Evolutionary conservation across 2,113 vertebrate species (phyloP), one percentile per base, ranked within the genome.

Genomic region (Semicossyphus pulcher): DNA sequence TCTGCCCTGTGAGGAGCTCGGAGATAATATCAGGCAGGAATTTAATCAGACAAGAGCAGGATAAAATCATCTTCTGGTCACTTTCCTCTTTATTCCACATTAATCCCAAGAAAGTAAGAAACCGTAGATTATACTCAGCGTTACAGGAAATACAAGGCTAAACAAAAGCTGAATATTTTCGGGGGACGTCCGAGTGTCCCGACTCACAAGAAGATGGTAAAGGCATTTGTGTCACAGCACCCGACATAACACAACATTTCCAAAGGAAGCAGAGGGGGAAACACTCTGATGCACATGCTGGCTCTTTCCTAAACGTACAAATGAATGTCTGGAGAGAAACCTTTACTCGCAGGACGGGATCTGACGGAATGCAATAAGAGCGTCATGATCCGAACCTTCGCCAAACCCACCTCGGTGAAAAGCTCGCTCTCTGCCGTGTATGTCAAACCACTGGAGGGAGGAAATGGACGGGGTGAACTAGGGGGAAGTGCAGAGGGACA

Each of bases 391-490:
- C 23, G 45, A 71, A 88, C 51, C 72, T 71, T n/a, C 26, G 26
- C 28, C 5, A 48, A 70, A 71, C 68, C 78, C 47, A 61, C 71
- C 56, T 56, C 21, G 0, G 14, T 1, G 48, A 53, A 0, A 76
- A 52, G 73, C 67, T 61, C 28, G 71, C 79, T 63, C 49, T 26
- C 31, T 9, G 23, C 54, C 15, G 47, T 53, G 73, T 76, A 74
- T 67, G 78, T 88, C 84, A 70, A 74, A 74, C 39, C 81, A 44
- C 72, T 3, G 56, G 74, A 74, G 83, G 72, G 86, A 82, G 80
- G 76, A 90, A 86, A 83, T 45, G 83, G 84, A 86, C 71, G 31
- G 74, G 80, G 78, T 18, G 72, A 63, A 34, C 36, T 15, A 60
- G 70, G 79, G 81, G 78, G 76, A 49, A 81, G 79, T 34, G 65